Percentiles rank a stretch among this genome's conserved stretches.
Conservation (phyloP, 2,113 vertebrate genomes). For the Dipodomys stephensi region DNA sequence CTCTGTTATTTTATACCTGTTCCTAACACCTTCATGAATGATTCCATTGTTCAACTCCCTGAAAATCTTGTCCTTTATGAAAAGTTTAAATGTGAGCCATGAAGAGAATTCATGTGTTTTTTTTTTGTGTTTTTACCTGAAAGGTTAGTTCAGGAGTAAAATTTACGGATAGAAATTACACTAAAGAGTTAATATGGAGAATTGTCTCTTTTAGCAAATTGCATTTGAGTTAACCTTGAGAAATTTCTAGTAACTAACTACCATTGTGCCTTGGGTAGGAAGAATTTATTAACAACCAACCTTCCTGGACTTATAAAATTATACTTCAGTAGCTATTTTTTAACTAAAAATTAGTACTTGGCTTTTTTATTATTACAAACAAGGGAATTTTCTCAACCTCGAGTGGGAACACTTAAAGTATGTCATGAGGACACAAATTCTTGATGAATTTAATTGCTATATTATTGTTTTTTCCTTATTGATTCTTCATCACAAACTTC, state of each 20-base stretch:
- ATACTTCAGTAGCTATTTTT: constrained; percentile 22
- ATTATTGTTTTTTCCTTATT: constrained; percentile 10
- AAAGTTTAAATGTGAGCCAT: neutral
- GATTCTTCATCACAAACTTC: too few species aligned
- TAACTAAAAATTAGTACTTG: constrained; percentile 54
- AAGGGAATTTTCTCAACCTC: constrained; percentile 14
- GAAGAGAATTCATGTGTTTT: neutral
- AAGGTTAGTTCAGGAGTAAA: constrained; percentile 46
- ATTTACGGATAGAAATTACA: constrained; percentile 32
- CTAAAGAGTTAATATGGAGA: constrained; percentile 43
- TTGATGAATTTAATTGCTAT: constrained; percentile 48
- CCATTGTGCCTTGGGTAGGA: neutral
- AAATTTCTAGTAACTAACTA: neutral
- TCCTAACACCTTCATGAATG: neutral
- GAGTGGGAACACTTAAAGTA: neutral
- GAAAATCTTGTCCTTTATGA: neutral
- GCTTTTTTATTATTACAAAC: constrained; percentile 43
- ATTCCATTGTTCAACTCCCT: constrained; percentile 28
- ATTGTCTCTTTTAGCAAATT: constrained; percentile 31
- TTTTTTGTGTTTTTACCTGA: neutral
- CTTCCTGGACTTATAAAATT: constrained; percentile 36
- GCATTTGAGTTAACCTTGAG: constrained; percentile 42
- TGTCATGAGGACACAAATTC: neutral
- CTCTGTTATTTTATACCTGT: neutral
- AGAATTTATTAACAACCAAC: constrained; percentile 49